Conservation (phyloP, 1,140 invertebrate genomes). For the Calliopsis andreniformis region DNA sequence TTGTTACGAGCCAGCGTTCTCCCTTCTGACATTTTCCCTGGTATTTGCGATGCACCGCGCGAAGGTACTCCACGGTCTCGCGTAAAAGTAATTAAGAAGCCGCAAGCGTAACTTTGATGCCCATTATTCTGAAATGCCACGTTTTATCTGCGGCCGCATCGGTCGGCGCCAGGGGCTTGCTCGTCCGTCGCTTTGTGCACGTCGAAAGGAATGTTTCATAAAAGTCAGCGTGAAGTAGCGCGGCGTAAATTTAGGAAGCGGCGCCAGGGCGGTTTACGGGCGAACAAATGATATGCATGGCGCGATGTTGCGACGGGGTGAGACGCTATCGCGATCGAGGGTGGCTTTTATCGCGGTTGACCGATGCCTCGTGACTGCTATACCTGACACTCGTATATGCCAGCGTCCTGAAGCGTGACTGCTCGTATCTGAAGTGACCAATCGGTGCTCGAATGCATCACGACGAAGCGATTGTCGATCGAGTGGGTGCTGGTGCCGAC, state of each 20-base stretch:
- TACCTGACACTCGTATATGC: conserved; percentile 91
- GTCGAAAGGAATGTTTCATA: not conserved
- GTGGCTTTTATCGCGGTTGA: not conserved
- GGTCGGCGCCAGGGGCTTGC: not conserved
- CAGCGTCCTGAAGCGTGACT: conserved; percentile 86
- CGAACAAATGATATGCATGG: conserved; percentile 19
- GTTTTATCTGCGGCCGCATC: not conserved
- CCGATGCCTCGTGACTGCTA: not conserved
- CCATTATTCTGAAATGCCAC: not conserved
- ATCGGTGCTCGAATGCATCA: conserved; percentile 89
- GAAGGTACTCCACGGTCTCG: not conserved
- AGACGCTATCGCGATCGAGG: not conserved
- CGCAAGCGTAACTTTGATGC: not conserved
- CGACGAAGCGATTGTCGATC: conserved; percentile 88
- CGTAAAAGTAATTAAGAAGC: not conserved
- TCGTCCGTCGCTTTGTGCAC: not conserved
- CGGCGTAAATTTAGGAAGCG: conserved; percentile 22
- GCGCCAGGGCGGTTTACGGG: not conserved
- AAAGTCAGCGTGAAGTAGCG: conserved; percentile 1
- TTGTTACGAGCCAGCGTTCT: not conserved
- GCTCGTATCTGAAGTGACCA: conserved; percentile 89
- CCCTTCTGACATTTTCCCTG: conserved; percentile 42
- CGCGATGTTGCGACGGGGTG: not conserved
- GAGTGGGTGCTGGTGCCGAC: conserved; percentile 88
- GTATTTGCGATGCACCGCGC: conserved; percentile 28